Base-by-base conservation (phyloP, 1,140 invertebrate genomes). In the Drosophila dunni region DNA sequence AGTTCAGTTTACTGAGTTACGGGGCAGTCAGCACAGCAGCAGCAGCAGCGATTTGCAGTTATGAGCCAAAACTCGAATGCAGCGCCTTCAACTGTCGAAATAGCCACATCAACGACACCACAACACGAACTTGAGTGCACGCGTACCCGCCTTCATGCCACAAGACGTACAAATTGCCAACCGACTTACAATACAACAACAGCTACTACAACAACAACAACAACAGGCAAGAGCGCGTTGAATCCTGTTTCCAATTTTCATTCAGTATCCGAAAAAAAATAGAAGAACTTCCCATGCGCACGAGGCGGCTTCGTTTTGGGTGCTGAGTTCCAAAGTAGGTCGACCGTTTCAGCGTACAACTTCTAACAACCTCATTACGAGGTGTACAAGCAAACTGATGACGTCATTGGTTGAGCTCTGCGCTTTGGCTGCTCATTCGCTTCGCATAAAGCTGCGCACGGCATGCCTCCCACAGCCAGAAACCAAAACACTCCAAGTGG, bases 171-270 rank as follows among this genome's bases (percentile, higher is more conserved):
- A 71, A 77, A 58, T 62, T 83, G 60, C 65, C 68, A 63, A 38
- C 68, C 48, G 53, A 7, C n/a, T 29, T 61, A 66, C 75, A 70
- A 77, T 81, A 70, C 75, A 70, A 70, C 69, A 81, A 62, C 70
- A 51, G 72, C 42, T 17, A n/a, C 17, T 15, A 73, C 78, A 50
- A 66, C 17, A 15, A 11, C 13, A 60, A 3, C 29, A 10, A 6
- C 15, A 17, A 6, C 56, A 66, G 10, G 46, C 56, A 36, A 50
- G 20, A 65, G 34, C 53, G 72, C 71, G 62, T 67, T 80, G 58
- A 86, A 82, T 88, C 70, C 83, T 80, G 79, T 80, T 88, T 80
- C 84, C 77, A 80, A 89, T 84, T 88, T 88, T 88, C 84, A 88
- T 88, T 88, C 84, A 88, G 84, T 89, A 73, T 73, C 84, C 66